A percentile compares a stretch with the other conserved stretches of the same genome.
Conservation (phyloP, 2,888 invertebrate genomes). For the Leptopilina myrica region DNA sequence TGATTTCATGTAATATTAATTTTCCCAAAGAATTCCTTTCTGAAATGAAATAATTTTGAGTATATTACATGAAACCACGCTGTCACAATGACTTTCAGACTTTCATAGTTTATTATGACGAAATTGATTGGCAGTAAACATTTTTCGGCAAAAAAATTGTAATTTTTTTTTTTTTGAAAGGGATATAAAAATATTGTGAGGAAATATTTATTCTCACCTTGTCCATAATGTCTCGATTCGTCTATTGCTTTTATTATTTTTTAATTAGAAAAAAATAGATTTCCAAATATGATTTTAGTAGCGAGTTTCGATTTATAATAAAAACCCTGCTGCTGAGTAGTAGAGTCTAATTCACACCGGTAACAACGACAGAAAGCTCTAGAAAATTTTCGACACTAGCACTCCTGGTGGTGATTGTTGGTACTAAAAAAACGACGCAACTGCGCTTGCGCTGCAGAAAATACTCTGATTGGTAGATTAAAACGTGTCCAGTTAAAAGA, state of each 20-base stretch:
- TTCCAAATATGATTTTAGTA: neutral
- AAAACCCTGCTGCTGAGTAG: too few species aligned
- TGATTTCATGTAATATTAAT: too few species aligned
- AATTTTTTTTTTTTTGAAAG: neutral
- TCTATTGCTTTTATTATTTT: too few species aligned
- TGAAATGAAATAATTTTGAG: neutral
- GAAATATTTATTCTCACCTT: constrained; percentile 9
- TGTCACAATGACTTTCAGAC: constrained; percentile 15
- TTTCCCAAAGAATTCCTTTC: too few species aligned
- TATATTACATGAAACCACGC: neutral
- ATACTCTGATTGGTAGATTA: too few species aligned
- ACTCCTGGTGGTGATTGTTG: neutral
- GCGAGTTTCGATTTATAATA: neutral
- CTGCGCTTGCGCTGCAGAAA: too few species aligned
- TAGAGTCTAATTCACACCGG: neutral
- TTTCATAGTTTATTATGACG: neutral
- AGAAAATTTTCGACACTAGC: constrained; percentile 10
- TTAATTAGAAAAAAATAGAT: neutral
- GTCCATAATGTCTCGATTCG: constrained; percentile 21
- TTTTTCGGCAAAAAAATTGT: neutral
- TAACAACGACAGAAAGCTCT: constrained; percentile 7
- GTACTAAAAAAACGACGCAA: neutral
- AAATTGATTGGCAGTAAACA: neutral
- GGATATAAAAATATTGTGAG: neutral
- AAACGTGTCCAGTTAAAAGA: too few species aligned